Evolutionary conservation across 1,140 invertebrate genomes (phyloP).

Genomic region (Eupristina koningsbergeri): DNA sequence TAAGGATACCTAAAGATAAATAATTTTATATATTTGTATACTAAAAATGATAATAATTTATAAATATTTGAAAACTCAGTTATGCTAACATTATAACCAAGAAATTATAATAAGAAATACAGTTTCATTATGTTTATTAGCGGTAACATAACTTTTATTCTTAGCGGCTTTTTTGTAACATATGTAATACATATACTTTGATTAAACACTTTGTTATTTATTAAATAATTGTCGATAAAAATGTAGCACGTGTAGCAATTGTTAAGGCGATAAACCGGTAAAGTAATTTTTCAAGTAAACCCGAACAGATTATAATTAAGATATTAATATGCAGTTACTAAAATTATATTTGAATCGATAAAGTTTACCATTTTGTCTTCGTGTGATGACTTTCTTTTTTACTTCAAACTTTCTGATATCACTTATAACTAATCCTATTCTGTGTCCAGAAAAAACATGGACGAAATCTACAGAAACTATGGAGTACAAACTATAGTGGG

Average conservation of each 20-base stretch:
- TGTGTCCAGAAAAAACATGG: constrained; percentile 42
- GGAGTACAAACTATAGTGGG: background rate
- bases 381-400: constrained; percentile 14
- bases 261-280: constrained; percentile 11
- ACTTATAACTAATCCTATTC: constrained; percentile 36
- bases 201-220: background rate
- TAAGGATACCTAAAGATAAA: constrained; percentile 81
- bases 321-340: background rate
- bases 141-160: too few relatives aligned
- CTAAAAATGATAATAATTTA: background rate
- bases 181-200: background rate
- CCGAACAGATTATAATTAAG: background rate
- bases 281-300: background rate
- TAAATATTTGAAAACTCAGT: background rate
- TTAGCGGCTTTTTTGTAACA: background rate
- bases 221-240: background rate
- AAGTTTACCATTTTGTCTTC: constrained; percentile 43
- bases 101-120: background rate
- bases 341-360: background rate
- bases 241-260: constrained; percentile 47
- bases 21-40: background rate
- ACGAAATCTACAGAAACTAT: background rate
- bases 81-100: constrained; percentile 40
- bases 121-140: background rate
- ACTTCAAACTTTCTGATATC: constrained; percentile 1